Percentiles rank a stretch among this genome's conserved stretches.
phyloP scores from a whole-genome alignment of 2,113 vertebrate species.

The Anguilla rostrata region DNA sequence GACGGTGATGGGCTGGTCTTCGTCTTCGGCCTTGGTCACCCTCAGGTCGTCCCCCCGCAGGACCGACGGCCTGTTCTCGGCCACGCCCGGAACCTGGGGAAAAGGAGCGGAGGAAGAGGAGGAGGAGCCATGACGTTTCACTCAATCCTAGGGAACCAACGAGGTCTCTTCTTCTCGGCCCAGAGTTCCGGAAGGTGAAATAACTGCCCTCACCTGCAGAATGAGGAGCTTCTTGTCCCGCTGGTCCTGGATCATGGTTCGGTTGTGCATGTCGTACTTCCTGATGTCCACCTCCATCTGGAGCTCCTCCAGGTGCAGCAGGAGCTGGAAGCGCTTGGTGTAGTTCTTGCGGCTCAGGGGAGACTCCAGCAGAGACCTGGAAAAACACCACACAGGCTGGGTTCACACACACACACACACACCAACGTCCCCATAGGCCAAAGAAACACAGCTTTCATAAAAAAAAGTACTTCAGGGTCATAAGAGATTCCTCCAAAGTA shows the following conservation, averaged over 20 bases:
- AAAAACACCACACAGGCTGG: not conserved
- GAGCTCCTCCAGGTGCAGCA: slow-evolving; percentile 88
- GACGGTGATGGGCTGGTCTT: slow-evolving; percentile 35
- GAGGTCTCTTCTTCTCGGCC: not conserved
- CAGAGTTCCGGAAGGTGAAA: not conserved
- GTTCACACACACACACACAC: not conserved
- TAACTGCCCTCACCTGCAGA: slow-evolving; percentile 67
- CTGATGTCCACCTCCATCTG: slow-evolving; percentile 88
- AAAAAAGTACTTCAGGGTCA: too few species aligned
- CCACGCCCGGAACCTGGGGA: slow-evolving; percentile 82
- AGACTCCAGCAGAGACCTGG: slow-evolving; percentile 70
- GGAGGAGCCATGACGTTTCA: not conserved
- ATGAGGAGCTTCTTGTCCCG: slow-evolving; percentile 64
- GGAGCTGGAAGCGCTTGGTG: slow-evolving; percentile 67
- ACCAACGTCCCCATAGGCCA: not conserved
- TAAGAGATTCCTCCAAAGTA: not conserved
- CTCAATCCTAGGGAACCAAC: not conserved
- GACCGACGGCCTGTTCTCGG: slow-evolving; percentile 87
- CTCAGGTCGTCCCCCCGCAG: slow-evolving; percentile 83
- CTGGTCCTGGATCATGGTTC: slow-evolving; percentile 72
- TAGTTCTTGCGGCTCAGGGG: slow-evolving; percentile 73
- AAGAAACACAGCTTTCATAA: not conserved
- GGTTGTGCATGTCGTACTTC: slow-evolving; percentile 74
- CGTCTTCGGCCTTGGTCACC: slow-evolving; percentile 64
- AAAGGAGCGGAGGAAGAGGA: not conserved